Conservation (phyloP, 2,888 invertebrate species). For the Chalcosyrphus nemorum region DNA sequence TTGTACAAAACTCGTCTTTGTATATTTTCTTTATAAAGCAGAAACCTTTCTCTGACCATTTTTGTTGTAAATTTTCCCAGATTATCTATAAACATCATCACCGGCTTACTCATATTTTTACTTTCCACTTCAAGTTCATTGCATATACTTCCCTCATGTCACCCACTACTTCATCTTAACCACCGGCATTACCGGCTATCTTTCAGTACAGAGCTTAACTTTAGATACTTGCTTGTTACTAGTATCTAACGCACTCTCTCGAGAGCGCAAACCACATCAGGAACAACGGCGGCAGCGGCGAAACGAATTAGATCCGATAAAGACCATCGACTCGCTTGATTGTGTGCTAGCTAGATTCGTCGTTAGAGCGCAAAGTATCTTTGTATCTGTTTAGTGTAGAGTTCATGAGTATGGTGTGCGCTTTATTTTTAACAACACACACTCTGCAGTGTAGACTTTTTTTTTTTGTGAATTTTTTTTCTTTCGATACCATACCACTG, state of each 20-base stretch:
- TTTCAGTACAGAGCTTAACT: slow-evolving; percentile 26
- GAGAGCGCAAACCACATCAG: slow-evolving; percentile 43
- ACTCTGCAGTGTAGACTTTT: slow-evolving; percentile 57
- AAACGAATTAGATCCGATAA: slow-evolving; percentile 61
- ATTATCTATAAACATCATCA: slow-evolving; percentile 26
- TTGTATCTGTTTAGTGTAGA: slow-evolving; percentile 32
- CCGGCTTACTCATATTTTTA: slow-evolving; percentile 66
- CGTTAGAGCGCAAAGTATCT: not conserved
- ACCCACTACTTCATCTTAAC: slow-evolving; percentile 22
- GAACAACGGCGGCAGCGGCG: not conserved
- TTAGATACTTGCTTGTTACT: slow-evolving; percentile 15
- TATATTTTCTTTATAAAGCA: slow-evolving; percentile 17
- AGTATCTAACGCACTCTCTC: slow-evolving; percentile 57
- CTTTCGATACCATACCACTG: slow-evolving; percentile 6
- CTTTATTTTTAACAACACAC: slow-evolving; percentile 45
- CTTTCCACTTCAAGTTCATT: slow-evolving; percentile 71
- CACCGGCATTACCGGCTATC: slow-evolving; percentile 62
- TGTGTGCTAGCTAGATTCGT: too few relatives aligned
- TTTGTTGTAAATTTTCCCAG: slow-evolving; percentile 24
- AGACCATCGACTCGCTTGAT: slow-evolving; percentile 53
- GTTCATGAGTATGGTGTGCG: slow-evolving; percentile 31
- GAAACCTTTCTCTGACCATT: slow-evolving; percentile 48
- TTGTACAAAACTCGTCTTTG: slow-evolving; percentile 4
- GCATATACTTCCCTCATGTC: slow-evolving; percentile 22
- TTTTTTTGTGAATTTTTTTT: slow-evolving; percentile 11